phyloP scores from a whole-genome alignment of 1,140 invertebrate genomes.

The Coboldia fuscipes region DNA sequence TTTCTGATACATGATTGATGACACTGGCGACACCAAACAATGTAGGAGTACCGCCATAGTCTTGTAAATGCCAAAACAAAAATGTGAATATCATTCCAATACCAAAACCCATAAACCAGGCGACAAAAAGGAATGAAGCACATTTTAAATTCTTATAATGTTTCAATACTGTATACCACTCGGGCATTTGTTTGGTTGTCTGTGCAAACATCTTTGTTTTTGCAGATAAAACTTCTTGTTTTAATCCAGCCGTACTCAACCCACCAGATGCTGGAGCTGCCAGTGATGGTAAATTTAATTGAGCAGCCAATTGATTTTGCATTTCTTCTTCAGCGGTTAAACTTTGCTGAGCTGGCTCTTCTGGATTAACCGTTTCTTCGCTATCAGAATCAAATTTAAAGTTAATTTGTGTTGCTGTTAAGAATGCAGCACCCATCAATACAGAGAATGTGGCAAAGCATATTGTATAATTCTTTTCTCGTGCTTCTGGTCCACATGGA shows the following conservation, averaged over 20 bases:
- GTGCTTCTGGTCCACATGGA: slow-evolving; percentile 69
- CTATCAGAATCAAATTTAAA: slow-evolving; percentile 48
- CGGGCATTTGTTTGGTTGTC: slow-evolving; percentile 69
- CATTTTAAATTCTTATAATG: slow-evolving; percentile 83
- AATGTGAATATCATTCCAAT: slow-evolving; percentile 98
- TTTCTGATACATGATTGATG: slow-evolving; percentile 97
- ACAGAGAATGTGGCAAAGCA: slow-evolving; percentile 97
- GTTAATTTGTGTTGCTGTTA: slow-evolving; percentile 72
- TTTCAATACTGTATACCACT: slow-evolving; percentile 77
- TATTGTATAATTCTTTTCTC: slow-evolving; percentile 94
- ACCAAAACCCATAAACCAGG: slow-evolving; percentile 99
- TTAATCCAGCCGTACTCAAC: background rate
- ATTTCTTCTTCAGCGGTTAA: slow-evolving; percentile 41
- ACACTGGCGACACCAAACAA: slow-evolving; percentile 95
- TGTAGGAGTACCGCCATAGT: slow-evolving; percentile 89
- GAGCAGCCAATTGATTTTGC: slow-evolving; percentile 58
- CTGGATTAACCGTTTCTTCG: slow-evolving; percentile 10
- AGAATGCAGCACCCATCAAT: slow-evolving; percentile 84
- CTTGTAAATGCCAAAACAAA: slow-evolving; percentile 97
- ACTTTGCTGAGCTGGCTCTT: slow-evolving; percentile 18
- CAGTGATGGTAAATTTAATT: slow-evolving; percentile 49
- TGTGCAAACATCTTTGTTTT: slow-evolving; percentile 87
- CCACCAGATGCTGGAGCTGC: slow-evolving; percentile 13
- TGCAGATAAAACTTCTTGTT: slow-evolving; percentile 27
- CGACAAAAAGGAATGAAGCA: slow-evolving; percentile 83